phyloP scores from a whole-genome alignment of 2,888 invertebrate species.

The Capitulum mitella region DNA sequence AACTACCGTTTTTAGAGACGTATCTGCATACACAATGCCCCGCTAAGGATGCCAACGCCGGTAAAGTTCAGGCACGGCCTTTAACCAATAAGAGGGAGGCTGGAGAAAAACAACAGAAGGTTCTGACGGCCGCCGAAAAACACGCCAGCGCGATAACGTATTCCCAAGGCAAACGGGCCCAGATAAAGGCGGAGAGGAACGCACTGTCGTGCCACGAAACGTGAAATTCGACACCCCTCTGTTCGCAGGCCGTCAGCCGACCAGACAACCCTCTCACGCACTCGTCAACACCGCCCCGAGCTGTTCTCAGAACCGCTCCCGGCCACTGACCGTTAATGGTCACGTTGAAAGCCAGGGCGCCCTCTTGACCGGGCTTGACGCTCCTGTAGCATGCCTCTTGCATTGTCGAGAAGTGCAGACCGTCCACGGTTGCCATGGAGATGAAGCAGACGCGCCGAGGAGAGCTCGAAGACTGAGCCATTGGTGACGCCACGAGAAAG shows the following conservation, averaged over 20 bases:
- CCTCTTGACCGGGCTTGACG: background rate
- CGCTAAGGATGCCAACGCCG: background rate
- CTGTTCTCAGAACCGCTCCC: too few relatives aligned
- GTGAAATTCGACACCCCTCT: too few relatives aligned
- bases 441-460: conserved; percentile 68
- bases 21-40: background rate
- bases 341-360: background rate
- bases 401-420: background rate
- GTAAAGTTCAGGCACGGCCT: background rate
- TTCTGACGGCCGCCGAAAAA: too few relatives aligned
- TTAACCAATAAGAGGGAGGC: background rate
- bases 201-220: too few relatives aligned
- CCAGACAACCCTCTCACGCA: too few relatives aligned
- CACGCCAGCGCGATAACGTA: too few relatives aligned
- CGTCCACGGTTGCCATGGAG: conserved; percentile 40
- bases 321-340: background rate
- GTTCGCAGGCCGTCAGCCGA: too few relatives aligned
- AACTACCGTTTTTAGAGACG: background rate
- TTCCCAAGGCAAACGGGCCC: too few relatives aligned
- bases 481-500: conserved; percentile 72
- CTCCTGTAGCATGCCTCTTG: background rate
- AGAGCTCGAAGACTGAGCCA: conserved; percentile 58
- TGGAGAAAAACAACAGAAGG: background rate
- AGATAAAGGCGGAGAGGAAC: too few relatives aligned
- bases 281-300: too few relatives aligned